A percentile compares a stretch with the other conserved stretches of the same genome.
phyloP scores from a whole-genome alignment of 2,797 vertebrate genomes.

The Rhinichthys osculus region DNA sequence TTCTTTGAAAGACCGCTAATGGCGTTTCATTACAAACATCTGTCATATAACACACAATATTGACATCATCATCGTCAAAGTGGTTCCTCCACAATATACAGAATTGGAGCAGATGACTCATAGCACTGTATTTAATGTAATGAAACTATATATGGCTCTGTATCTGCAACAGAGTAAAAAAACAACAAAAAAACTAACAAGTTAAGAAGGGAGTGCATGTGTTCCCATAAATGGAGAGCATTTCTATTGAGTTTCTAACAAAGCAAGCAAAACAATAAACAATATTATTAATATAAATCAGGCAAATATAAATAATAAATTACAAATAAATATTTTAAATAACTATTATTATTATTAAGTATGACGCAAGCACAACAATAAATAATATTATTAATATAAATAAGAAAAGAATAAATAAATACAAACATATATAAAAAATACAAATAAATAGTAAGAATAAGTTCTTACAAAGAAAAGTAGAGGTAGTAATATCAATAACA shows the following conservation, averaged over 20 bases:
- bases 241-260: not conserved
- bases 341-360: no score
- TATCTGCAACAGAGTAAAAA: not conserved
- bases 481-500: not conserved
- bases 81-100: not conserved
- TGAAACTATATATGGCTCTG: not conserved
- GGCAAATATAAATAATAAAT: no score
- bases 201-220: not conserved
- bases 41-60: not conserved
- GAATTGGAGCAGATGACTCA: not conserved
- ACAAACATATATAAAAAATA: no score
- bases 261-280: not conserved
- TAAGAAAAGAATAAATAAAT: not conserved
- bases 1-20: conserved; percentile 1
- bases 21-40: not conserved
- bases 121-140: not conserved
- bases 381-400: not conserved
- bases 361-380: no score
- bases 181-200: not conserved
- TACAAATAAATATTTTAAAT: no score
- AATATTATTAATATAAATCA: not conserved
- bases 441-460: no score
- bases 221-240: not conserved
- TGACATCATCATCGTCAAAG: not conserved
- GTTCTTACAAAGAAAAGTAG: no score